Percentiles rank a stretch among this genome's conserved stretches.
Evolutionary conservation across 2,888 invertebrate genomes (phyloP).

Genomic region (Metalampra italica): DNA sequence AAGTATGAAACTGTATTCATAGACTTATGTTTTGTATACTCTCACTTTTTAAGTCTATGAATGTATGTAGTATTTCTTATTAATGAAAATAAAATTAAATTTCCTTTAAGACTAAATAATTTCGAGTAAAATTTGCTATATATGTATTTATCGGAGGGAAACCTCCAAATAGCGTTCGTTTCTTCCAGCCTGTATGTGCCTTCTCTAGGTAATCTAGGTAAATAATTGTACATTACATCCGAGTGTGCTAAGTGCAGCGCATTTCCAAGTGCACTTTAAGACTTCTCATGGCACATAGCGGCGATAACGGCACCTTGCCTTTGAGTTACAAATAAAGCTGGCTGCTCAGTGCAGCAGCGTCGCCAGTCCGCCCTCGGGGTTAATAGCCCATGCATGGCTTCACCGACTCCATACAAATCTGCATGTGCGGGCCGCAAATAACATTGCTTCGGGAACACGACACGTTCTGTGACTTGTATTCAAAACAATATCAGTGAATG

Average conservation of each 20-base stretch:
- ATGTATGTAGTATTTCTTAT: too few species aligned
- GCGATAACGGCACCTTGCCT: conserved; percentile 1
- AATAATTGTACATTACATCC: background rate
- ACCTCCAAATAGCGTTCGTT: too few species aligned
- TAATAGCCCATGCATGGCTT: conserved; percentile 30
- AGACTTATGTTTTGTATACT: too few species aligned
- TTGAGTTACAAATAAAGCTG: conserved; percentile 11
- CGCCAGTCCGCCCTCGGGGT: conserved; percentile 19
- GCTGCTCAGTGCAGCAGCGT: conserved; percentile 16
- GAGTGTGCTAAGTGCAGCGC: background rate
- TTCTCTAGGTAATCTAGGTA: background rate
- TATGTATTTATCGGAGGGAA: too few species aligned
- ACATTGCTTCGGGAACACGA: conserved; percentile 12
- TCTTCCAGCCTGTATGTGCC: too few species aligned
- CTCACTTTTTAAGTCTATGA: too few species aligned
- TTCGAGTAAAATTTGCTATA: too few species aligned
- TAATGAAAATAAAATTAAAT: too few species aligned
- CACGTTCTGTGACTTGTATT: background rate
- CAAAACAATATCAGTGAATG: background rate
- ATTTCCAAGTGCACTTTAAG: background rate
- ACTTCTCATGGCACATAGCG: background rate
- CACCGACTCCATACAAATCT: conserved; percentile 5
- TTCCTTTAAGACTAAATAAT: too few species aligned
- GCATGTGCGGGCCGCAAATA: conserved; percentile 19
- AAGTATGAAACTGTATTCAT: too few species aligned